Conservation (phyloP, 1,140 invertebrate species). For the Muscidifurax raptorellus region DNA sequence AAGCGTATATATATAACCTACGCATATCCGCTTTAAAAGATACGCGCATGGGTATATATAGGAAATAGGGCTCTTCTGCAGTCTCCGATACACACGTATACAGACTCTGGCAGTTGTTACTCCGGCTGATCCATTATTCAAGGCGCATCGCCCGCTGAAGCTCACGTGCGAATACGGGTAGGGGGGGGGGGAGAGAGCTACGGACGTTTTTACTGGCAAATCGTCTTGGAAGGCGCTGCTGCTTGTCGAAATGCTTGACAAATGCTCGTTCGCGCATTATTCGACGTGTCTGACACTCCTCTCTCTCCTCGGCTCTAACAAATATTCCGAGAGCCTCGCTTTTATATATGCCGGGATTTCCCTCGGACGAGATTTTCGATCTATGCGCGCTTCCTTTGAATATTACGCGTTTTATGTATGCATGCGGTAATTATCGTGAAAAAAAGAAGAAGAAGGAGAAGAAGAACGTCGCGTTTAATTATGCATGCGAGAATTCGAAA, state of each 20-base stretch:
- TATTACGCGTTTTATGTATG: no score
- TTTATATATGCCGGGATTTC: neutral
- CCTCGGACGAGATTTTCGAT: neutral
- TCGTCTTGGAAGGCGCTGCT: conserved; percentile 9
- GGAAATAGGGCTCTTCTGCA: neutral
- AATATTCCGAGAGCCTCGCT: neutral
- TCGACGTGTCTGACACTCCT: conserved; percentile 17
- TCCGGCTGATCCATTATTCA: conserved; percentile 62
- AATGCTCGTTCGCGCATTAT: conserved; percentile 34
- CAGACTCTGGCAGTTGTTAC: conserved; percentile 43
- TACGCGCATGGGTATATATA: neutral
- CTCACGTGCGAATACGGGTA: conserved; percentile 46
- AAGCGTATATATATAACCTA: neutral
- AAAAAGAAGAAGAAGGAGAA: neutral
- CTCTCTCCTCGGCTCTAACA: neutral
- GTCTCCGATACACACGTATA: neutral
- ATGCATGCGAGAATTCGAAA: conserved; percentile 23
- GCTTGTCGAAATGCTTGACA: conserved; percentile 39
- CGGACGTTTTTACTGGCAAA: conserved; percentile 37
- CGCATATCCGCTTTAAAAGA: neutral
- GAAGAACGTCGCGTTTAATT: conserved; percentile 39
- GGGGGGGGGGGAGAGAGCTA: neutral
- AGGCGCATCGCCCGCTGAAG: conserved; percentile 48
- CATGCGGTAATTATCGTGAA: neutral
- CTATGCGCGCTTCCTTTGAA: neutral